Percentiles rank a stretch among this genome's conserved stretches.
Conservation (phyloP, 1,140 invertebrate genomes). For the Temnothorax longispinosus region DNA sequence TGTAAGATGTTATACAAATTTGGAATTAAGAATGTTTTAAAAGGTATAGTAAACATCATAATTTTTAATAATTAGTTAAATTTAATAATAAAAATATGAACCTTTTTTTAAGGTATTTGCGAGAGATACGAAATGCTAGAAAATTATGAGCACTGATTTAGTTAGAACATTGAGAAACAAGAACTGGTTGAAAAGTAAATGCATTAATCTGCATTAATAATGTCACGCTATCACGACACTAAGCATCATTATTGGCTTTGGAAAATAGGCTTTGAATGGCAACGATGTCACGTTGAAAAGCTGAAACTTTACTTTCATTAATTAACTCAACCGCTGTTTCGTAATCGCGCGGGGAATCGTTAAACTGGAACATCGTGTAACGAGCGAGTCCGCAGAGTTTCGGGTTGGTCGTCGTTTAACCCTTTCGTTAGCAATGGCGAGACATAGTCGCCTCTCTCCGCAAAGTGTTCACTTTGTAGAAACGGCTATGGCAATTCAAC, state of each 20-base stretch:
- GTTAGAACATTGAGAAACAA: not conserved
- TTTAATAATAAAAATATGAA: not conserved
- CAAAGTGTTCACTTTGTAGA: constrained; percentile 53
- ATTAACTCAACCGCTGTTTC: constrained; percentile 55
- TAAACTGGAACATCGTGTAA: constrained; percentile 56
- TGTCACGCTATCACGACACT: not conserved
- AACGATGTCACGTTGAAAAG: constrained; percentile 41
- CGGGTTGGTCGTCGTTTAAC: constrained; percentile 40
- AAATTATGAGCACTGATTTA: not conserved
- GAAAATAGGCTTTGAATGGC: constrained; percentile 6
- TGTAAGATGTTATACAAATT: not conserved
- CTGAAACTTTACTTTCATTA: constrained; percentile 55
- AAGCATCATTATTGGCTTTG: constrained; percentile 7
- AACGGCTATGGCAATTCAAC: constrained; percentile 10
- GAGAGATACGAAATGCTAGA: not conserved
- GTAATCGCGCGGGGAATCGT: constrained; percentile 44
- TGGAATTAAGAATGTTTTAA: not conserved
- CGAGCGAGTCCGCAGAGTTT: constrained; percentile 49
- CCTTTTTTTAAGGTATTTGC: not conserved
- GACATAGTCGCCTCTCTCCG: constrained; percentile 20
- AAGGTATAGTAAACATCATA: not conserved
- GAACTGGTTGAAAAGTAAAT: not conserved
- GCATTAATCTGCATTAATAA: not conserved
- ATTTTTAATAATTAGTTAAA: not conserved
- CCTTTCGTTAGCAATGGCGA: constrained; percentile 49